Evolutionary conservation across 2,888 invertebrate genomes (phyloP).

Genomic region (Listrodromus nycthemerus): DNA sequence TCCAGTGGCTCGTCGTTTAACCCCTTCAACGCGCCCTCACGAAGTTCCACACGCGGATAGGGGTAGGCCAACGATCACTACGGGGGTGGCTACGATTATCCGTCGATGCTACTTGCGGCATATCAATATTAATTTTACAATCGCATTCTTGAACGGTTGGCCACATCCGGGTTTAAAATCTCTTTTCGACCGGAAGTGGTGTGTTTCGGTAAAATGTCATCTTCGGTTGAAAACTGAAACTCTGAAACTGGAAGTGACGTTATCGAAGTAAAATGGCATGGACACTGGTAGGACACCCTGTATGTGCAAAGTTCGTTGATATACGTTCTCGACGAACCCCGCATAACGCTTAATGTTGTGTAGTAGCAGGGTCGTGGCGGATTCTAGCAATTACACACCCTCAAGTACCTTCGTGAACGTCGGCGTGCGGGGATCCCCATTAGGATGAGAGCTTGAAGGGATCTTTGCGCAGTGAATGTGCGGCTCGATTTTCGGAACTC

Average conservation of each 20-base stretch:
- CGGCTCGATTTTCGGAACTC: slow-evolving; percentile 74
- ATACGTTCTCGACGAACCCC: slow-evolving; percentile 71
- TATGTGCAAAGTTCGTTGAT: slow-evolving; percentile 74
- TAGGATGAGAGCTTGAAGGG: slow-evolving; percentile 81
- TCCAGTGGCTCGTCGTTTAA: slow-evolving; percentile 84
- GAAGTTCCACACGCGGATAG: slow-evolving; percentile 23
- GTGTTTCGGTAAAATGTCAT: too few relatives aligned
- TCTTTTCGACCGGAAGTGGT: neutral
- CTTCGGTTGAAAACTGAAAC: too few relatives aligned
- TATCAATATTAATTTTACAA: slow-evolving; percentile 53
- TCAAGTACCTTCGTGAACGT: slow-evolving; percentile 79
- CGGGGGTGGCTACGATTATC: slow-evolving; percentile 60
- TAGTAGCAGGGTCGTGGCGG: slow-evolving; percentile 81
- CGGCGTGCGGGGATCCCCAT: slow-evolving; percentile 79
- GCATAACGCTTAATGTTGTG: slow-evolving; percentile 78
- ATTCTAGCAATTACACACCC: slow-evolving; percentile 84
- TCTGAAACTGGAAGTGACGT: neutral
- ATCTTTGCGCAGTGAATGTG: slow-evolving; percentile 75
- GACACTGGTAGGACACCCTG: slow-evolving; percentile 74
- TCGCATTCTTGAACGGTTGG: slow-evolving; percentile 42
- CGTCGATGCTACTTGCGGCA: slow-evolving; percentile 46
- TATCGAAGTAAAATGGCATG: neutral
- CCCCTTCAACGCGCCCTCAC: slow-evolving; percentile 75
- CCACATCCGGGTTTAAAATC: neutral
- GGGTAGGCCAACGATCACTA: slow-evolving; percentile 52